Conservation (phyloP, 2,888 invertebrate genomes). For the Drosophila villosipedis region DNA sequence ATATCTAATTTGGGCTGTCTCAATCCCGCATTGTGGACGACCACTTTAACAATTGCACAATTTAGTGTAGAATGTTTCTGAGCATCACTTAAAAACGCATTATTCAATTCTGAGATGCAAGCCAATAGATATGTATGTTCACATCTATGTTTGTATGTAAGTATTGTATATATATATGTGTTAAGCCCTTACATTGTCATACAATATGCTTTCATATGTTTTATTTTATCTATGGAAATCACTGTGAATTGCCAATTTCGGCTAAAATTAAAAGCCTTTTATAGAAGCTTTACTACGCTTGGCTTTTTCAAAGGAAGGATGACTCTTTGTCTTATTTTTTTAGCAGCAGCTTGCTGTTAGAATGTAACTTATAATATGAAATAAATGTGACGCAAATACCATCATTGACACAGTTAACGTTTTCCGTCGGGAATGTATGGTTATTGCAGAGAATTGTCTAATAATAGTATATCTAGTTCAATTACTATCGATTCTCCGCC, state of each 20-base stretch:
- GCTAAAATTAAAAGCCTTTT: neutral
- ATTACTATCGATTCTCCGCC: slow-evolving; percentile 9
- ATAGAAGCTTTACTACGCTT: neutral
- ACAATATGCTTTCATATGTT: neutral
- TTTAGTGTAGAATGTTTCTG: slow-evolving; percentile 81
- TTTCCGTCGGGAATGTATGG: slow-evolving; percentile 26
- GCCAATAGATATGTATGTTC: slow-evolving; percentile 7
- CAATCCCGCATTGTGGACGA: slow-evolving; percentile 47
- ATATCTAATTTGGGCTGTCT: slow-evolving; percentile 52
- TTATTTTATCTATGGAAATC: neutral
- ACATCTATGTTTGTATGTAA: neutral
- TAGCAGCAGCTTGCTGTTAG: slow-evolving; percentile 7
- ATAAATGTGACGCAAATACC: slow-evolving; percentile 50
- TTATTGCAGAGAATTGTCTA: slow-evolving; percentile 24
- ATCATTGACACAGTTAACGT: slow-evolving; percentile 31
- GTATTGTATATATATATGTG: neutral
- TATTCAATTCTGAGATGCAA: slow-evolving; percentile 74
- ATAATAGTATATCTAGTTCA: neutral
- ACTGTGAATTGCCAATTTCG: neutral
- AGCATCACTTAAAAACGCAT: slow-evolving; percentile 82
- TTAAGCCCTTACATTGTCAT: neutral
- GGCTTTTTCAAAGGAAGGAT: slow-evolving; percentile 11
- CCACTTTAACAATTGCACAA: slow-evolving; percentile 77
- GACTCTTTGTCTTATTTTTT: slow-evolving; percentile 47
- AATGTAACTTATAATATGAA: slow-evolving; percentile 30